phyloP scores from a whole-genome alignment of 2,797 vertebrate species.

The Australoheros facetus region DNA sequence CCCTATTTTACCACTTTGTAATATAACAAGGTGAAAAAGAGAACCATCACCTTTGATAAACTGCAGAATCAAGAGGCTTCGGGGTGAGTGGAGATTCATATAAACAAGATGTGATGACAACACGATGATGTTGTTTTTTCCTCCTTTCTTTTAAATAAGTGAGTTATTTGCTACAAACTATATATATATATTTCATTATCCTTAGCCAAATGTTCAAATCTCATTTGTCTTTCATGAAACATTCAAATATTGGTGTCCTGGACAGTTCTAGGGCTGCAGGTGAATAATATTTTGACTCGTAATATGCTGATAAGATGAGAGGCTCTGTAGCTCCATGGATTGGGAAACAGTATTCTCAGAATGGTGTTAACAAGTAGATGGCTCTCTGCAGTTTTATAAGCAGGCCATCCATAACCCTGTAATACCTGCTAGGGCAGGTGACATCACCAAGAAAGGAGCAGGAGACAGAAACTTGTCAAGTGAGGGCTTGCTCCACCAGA shows the following conservation, averaged over 20 bases:
- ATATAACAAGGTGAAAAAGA: neutral
- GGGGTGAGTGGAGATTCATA: neutral
- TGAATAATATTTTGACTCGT: neutral
- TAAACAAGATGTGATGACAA: no score
- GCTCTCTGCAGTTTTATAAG: neutral
- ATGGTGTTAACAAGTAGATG: neutral
- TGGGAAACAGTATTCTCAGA: neutral
- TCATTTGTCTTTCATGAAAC: no score
- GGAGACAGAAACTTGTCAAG: neutral
- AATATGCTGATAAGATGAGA: neutral
- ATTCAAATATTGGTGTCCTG: no score
- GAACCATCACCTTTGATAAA: neutral
- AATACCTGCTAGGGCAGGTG: neutral
- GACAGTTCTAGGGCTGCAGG: no score
- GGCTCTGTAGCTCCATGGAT: neutral
- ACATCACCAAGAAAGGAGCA: neutral
- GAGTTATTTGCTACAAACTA: no score
- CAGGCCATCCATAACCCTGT: neutral
- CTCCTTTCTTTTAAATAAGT: no score
- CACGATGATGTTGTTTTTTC: no score
- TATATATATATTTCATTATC: no score
- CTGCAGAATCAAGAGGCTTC: neutral
- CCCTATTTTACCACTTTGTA: neutral
- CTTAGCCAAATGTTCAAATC: no score
- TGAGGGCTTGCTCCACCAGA: neutral